Evolutionary conservation across 2,797 vertebrate species (phyloP).

Genomic region (Coilia nasus): DNA sequence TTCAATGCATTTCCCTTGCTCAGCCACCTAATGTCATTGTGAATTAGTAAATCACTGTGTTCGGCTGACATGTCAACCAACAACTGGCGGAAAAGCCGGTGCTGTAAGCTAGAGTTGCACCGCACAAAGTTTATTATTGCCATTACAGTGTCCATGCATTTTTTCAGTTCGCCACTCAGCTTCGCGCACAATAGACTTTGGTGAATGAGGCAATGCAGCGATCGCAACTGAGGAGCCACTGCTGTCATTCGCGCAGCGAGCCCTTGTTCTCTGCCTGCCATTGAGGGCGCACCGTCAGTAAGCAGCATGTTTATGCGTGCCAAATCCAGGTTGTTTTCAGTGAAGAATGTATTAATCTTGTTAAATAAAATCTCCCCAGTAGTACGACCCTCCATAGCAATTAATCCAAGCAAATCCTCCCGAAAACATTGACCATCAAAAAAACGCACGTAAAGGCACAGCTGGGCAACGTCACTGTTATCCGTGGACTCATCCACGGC

Average conservation of each 20-base stretch:
- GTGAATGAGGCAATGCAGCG: too few relatives aligned
- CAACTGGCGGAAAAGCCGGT: background rate
- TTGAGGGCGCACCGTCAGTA: conserved; percentile 31
- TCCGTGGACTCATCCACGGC: conserved; percentile 43
- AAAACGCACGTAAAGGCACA: conserved; percentile 33
- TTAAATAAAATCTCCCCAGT: too few relatives aligned
- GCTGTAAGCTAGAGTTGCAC: too few relatives aligned
- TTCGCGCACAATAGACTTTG: too few relatives aligned
- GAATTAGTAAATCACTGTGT: background rate
- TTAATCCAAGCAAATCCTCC: conserved; percentile 34
- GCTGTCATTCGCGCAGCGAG: too few relatives aligned
- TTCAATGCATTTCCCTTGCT: too few relatives aligned
- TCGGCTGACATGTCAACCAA: conserved; percentile 35
- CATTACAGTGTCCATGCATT: too few relatives aligned
- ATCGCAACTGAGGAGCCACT: too few relatives aligned
- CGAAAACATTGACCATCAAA: conserved; percentile 40
- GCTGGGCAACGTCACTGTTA: conserved; percentile 36
- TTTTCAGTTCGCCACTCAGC: too few relatives aligned
- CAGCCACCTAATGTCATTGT: too few relatives aligned
- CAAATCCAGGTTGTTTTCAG: conserved; percentile 32
- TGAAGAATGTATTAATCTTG: too few relatives aligned
- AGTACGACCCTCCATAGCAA: conserved; percentile 1
- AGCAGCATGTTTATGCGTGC: conserved; percentile 35
- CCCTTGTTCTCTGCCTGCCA: conserved; percentile 24
- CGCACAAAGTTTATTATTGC: too few relatives aligned